These are phyloP conservation scores for Orbicella faveolata DNA, from an alignment of 64 coral and sea anemone species.

Conservation along the genomic window DNA sequence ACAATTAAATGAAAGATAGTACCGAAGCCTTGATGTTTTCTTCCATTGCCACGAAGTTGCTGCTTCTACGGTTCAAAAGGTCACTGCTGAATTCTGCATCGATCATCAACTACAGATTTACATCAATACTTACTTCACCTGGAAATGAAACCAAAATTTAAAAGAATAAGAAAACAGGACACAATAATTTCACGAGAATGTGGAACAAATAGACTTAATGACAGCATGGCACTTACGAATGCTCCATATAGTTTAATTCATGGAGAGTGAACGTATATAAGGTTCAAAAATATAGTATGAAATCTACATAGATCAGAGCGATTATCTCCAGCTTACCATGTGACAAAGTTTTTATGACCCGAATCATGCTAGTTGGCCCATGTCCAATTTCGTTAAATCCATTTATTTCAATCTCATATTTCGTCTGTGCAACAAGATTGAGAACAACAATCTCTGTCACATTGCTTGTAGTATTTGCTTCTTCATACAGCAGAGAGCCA, in stretches of 20 bases:
- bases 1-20: not conserved
- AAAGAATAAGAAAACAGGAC: too few species aligned
- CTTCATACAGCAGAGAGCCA: not conserved
- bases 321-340: not conserved
- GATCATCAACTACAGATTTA: not conserved
- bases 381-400: conserved; percentile 1
- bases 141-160: not conserved
- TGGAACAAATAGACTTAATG: too few species aligned
- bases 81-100: not conserved
- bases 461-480: not conserved
- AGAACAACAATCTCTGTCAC: not conserved
- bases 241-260: too few species aligned
- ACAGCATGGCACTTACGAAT: too few species aligned
- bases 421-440: not conserved
- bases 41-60: not conserved
- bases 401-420: not conserved
- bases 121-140: not conserved
- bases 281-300: too few species aligned
- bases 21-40: not conserved
- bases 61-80: not conserved
- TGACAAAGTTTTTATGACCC: not conserved
- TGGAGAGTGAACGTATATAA: too few species aligned
- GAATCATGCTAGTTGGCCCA: not conserved
- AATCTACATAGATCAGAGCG: not conserved
- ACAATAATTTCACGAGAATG: too few species aligned